phyloP scores from a whole-genome alignment of 2,888 invertebrate species.

The Nasonovia ribisnigri region DNA sequence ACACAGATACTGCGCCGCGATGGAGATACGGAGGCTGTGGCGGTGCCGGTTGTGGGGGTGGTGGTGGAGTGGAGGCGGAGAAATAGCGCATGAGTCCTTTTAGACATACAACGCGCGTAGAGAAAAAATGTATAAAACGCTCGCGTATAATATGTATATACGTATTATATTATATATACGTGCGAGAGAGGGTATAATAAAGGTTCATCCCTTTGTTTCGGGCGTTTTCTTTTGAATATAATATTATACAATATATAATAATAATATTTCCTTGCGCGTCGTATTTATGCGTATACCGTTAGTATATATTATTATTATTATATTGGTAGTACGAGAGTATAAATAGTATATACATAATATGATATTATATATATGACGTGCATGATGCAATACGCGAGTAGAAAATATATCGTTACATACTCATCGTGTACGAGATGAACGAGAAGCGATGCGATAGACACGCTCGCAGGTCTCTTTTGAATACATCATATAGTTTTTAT shows the following conservation, averaged over 20 bases:
- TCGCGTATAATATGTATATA: background rate
- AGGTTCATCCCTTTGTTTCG: slow-evolving; percentile 53
- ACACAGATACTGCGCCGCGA: slow-evolving; percentile 1
- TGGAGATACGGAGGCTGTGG: background rate
- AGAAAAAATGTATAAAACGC: background rate
- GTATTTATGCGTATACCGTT: background rate
- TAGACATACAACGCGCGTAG: slow-evolving; percentile 9
- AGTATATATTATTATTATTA: background rate
- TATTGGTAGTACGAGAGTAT: background rate
- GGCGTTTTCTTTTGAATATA: slow-evolving; percentile 44
- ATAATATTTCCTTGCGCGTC: background rate
- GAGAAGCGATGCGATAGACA: background rate
- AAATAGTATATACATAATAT: background rate
- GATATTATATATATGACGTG: background rate
- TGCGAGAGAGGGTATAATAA: background rate
- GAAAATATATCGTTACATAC: background rate
- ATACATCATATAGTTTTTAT: background rate
- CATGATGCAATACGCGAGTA: background rate
- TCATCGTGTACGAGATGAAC: background rate
- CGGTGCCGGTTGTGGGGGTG: background rate
- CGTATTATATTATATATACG: background rate
- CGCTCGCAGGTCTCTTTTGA: background rate
- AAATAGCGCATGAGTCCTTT: slow-evolving; percentile 41
- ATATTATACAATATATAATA: background rate
- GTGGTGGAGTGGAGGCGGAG: background rate